Base-by-base conservation (phyloP, 2,797 vertebrate genomes). In the Gobio occitaniae region DNA sequence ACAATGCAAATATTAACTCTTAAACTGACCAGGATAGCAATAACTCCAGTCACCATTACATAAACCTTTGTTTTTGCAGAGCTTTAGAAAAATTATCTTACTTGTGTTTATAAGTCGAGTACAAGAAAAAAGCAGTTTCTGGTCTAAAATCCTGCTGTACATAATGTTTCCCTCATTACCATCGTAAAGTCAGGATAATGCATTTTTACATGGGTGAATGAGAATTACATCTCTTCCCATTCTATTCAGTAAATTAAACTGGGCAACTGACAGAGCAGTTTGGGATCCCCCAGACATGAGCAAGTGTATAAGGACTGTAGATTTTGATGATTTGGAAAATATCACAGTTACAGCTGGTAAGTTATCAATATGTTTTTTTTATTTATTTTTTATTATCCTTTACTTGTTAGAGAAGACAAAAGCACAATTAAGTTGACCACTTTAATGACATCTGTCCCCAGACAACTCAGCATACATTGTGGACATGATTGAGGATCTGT, bases 391-490 rank as follows among this genome's bases (percentile, higher is more conserved):
- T 25, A 25, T 32, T 32, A 32, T 2, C 2, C 8, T 32, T 63
- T 65, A 79, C 32, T 70, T 56, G 17, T 29, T n/a, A 71, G 12
- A 50, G 7, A 52, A 66, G 36, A 36, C 4, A 44, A 19, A 80
- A 52, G 32, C 44, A 17, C 3, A 74, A 17, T 15, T 9, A 21
- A 9, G 25, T 44, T 38, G 16, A 69, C 48, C 15, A 38, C 29
- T 61, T 69, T 25, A 19, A 71, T 76, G 54, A 6, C 17, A 66
- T 68, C 29, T 54, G 11, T 71, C 13, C 66, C 2, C 65, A 99
- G 97, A 92, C 59, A 98, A 97, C 15, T 95, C 93, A 0, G 92
- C 90, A 9, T 94, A 96, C 8, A 86, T 97, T 32, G 93, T 95
- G 84, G 91, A 92, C 48, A 93, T 95, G 44, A 95, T 98, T 89